Conservation (phyloP, 92 coral and sea anemone genomes). For the Isaurus tuberculatus region DNA sequence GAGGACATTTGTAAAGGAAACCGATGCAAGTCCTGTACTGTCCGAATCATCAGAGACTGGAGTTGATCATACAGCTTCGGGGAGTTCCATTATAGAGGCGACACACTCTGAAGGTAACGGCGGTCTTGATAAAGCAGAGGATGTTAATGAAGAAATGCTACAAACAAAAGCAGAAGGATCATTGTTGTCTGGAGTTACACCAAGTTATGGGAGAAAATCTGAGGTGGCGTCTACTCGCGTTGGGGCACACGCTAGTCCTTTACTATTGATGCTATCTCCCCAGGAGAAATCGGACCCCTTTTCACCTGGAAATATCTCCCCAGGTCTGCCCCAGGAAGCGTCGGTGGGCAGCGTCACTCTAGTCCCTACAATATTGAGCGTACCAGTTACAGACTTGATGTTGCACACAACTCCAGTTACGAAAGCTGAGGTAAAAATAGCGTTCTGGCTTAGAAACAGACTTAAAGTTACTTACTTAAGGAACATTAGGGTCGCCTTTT, state of each 20-base stretch:
- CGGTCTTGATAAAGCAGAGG: background rate
- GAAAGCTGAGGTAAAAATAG: conserved; percentile 22
- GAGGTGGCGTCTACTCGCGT: background rate
- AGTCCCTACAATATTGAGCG: conserved; percentile 36
- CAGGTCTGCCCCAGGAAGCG: conserved; percentile 54
- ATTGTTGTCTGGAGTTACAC: conserved; percentile 28
- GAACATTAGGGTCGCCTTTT: too few species aligned
- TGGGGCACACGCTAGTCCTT: conserved; percentile 23
- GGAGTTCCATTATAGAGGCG: background rate
- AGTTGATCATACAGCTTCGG: background rate
- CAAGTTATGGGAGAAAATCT: background rate
- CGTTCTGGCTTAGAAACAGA: background rate
- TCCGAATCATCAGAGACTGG: background rate
- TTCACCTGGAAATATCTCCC: conserved; percentile 64
- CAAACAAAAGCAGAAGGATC: background rate
- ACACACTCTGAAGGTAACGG: background rate
- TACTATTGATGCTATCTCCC: conserved; percentile 31
- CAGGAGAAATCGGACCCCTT: conserved; percentile 55
- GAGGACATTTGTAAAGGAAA: background rate
- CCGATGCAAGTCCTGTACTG: background rate
- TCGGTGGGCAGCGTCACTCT: conserved; percentile 36
- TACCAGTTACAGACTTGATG: conserved; percentile 22
- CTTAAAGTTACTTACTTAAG: too few species aligned
- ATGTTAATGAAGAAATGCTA: background rate
- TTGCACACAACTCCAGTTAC: conserved; percentile 34